Base-by-base conservation (phyloP, 2,888 invertebrate species). In the Perdita meconis region DNA sequence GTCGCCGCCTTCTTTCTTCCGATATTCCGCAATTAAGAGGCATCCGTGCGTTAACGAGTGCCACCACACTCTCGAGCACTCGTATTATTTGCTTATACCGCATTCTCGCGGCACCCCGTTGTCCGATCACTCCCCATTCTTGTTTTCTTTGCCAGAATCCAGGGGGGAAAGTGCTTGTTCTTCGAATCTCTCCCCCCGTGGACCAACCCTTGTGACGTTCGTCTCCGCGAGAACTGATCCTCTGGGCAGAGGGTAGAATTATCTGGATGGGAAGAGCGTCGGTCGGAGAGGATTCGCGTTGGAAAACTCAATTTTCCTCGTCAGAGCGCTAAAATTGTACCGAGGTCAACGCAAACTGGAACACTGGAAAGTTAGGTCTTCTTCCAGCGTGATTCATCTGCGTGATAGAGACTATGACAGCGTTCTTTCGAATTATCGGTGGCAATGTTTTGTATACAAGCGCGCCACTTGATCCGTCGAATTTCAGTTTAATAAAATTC, bases 21-120 rank as follows among this genome's bases (percentile, higher is more conserved):
- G 78, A 78, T 76, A 79, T 51, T 40, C 34, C 47, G 74, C 86
- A 82, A 84, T 86, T 84, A 84, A 86, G 80, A 80, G 71, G 79
- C 78, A 80, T 82, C 82, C 74, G 78, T 64, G 70, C 73, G 78
- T 77, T 83, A 85, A 83, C 82, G 80, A 85, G 82, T 75, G 78
- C 36, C 50, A 47, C 68, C 36, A 22, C 19, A 30, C 24, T 51
- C 68, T 67, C 75, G 55, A 57, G 68, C 47, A 59, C 34, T 30
- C 71, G 71, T 51, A 47, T 73, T 70, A 76, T 76, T 76, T 70
- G 69, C 75, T 80, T 71, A 75, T 67, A 36, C 63, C 47, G 67
- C 74, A 61, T 44, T 42, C 51, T 42, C 13, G 36, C n/a, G 8
- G 50, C 42, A n/a, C 8, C 10, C 24, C 53, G 34, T 36, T n/a